These are phyloP conservation scores for Lamellibrachia satsuma DNA, from an alignment of 2,888 invertebrate species.

Conservation along the genomic window DNA sequence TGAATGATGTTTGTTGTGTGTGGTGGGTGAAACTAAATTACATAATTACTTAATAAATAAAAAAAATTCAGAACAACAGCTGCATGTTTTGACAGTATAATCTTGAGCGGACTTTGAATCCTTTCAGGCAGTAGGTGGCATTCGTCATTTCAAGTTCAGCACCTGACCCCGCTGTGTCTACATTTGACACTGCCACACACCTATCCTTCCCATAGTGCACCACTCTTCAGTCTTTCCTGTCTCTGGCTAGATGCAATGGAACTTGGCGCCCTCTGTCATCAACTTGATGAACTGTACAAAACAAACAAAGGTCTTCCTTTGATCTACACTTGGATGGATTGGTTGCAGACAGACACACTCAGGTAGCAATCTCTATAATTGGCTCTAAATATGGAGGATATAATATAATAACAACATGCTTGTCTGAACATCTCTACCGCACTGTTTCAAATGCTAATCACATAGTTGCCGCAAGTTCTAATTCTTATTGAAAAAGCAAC, in stretches of 20 bases:
- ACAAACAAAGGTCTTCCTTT: slow-evolving; percentile 40
- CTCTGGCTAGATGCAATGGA: slow-evolving; percentile 50
- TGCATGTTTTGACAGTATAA: not conserved
- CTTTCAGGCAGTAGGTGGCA: not conserved
- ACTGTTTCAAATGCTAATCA: too few species aligned
- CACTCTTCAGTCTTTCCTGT: slow-evolving; percentile 42
- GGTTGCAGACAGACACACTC: slow-evolving; percentile 50
- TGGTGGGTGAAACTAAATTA: too few species aligned
- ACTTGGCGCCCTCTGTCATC: slow-evolving; percentile 46
- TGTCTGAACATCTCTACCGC: too few species aligned
- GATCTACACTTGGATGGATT: slow-evolving; percentile 55
- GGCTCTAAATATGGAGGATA: not conserved
- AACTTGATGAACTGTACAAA: slow-evolving; percentile 44
- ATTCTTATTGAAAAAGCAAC: too few species aligned
- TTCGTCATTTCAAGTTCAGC: slow-evolving; percentile 39
- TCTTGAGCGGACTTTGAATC: not conserved
- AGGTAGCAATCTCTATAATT: not conserved
- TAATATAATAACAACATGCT: not conserved
- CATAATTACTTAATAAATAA: too few species aligned
- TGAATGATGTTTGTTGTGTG: too few species aligned
- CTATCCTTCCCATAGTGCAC: slow-evolving; percentile 51
- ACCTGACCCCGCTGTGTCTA: slow-evolving; percentile 51
- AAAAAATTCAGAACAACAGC: too few species aligned
- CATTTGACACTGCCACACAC: slow-evolving; percentile 49
- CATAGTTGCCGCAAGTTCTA: too few species aligned